A percentile compares a stretch with the other conserved stretches of the same genome.
Evolutionary conservation across 2,113 vertebrate species (phyloP).

Genomic region (Cyanocitta stelleri): DNA sequence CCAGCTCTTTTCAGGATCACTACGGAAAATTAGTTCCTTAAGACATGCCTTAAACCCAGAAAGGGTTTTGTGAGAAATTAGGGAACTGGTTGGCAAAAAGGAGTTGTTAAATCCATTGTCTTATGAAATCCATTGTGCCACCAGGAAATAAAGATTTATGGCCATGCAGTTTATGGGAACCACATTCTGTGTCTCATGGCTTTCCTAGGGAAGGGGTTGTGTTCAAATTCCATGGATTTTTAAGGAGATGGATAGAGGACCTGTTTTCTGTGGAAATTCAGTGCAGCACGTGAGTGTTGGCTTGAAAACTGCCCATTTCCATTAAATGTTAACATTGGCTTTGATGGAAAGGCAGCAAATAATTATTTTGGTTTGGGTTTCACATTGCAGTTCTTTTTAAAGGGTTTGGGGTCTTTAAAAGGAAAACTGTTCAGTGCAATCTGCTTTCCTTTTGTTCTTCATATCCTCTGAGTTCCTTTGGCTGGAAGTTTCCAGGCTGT

Average conservation of each 20-base stretch:
- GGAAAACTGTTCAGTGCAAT: not conserved
- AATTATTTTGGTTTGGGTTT: not conserved
- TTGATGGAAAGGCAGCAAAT: not conserved
- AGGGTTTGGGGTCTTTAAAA: not conserved
- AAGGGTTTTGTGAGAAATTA: not conserved
- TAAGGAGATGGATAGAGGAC: accelerated
- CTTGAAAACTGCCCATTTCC: not conserved
- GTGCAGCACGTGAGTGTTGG: not conserved
- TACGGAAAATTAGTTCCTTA: not conserved
- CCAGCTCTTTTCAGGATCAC: not conserved
- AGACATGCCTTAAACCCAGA: not conserved
- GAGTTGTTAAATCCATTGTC: not conserved
- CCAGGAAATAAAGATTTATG: not conserved
- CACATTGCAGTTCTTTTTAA: not conserved
- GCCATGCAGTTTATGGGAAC: not conserved
- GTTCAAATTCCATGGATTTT: not conserved
- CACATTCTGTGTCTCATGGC: not conserved
- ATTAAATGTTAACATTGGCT: accelerated
- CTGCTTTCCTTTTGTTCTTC: not conserved
- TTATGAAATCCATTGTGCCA: not conserved
- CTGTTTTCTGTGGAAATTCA: not conserved
- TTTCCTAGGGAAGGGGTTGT: not conserved
- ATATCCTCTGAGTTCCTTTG: not conserved
- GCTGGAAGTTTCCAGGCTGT: not conserved
- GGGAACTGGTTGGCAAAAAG: not conserved